Evolutionary conservation across 2,113 vertebrate genomes (phyloP), one percentile per base, ranked within the genome.

Genomic region (Platichthys stellatus): DNA sequence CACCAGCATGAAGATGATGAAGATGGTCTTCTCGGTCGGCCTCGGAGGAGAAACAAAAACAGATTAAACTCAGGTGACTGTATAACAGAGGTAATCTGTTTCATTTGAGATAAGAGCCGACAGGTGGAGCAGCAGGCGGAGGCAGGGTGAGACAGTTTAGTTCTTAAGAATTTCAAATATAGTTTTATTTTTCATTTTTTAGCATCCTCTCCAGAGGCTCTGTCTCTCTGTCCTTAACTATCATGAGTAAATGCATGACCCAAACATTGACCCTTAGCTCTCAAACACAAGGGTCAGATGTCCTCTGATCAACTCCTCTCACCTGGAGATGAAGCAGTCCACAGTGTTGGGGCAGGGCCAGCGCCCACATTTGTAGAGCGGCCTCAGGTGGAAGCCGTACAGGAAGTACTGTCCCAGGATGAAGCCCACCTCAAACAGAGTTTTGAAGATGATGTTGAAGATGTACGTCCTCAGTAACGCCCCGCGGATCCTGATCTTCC

Each of bases 391-490:
- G 5, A 98, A 97, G 86, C 97, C 97, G 1, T 98, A 98, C 0
- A 98, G 94, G 72, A 95, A 95, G 86, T 97, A 98, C 92, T 98
- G 97, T n/a, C 96, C 97, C 38, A 95, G 94, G 69, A 98, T 96
- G 92, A 98, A 98, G 88, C 96, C 96, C 91, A 97, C 95, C 85
- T 98, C 97, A 5, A 98, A 95, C 45, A 98, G 88, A 1, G 95
- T 96, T 92, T 97, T 98, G 88, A 97, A 97, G 91, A 98, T 92
- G 12, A 98, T 96, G 90, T 97, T 98, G 91, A 97, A 96, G 82
- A 98, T 94, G 0, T 98, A 98, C 28, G 96, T 97, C 76, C 96
- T 94, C 65, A 97, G 88, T 59, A 98, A 92, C 12, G 93, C 85
- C 92, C 96, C 62, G 0, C 95, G 93, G 65, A 98, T 96, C 11